Base-by-base conservation (phyloP, 1,140 invertebrate genomes). In the Drosophila nebulosa region DNA sequence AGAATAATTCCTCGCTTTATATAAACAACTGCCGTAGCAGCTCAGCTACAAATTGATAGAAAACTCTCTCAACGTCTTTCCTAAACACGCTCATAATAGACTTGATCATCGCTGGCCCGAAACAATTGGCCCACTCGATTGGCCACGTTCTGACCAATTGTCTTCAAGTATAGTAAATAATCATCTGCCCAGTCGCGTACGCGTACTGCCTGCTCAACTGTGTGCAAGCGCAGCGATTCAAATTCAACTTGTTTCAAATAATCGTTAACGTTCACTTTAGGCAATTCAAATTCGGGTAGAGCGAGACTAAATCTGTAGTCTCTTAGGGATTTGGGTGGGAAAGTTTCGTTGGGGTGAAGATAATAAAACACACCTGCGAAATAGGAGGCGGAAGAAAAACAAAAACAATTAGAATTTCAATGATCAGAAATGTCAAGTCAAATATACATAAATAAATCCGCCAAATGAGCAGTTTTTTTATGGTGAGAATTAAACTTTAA, bases 341-440 rank as follows among this genome's bases (percentile, higher is more conserved):
- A 91, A 50, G 80, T 71, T 88, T 91, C 90, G 74, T 90, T 89
- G 57, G 90, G 90, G 78, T 91, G 80, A 42, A 91, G 72, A 69
- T 91, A 91, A 88, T 91, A 90, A 70, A 78, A 90, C 69, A 89
- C 27, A 80, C 88, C 90, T 91, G 90, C 14, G 89, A 90, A 74
- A 66, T 52, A 60, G 36, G 46, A 32, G 42, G 12, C 21, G 27
- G 42, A 63, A 22, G 4, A 14, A 21, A 27, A 12, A 32, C 18
- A 51, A 14, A 61, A 77, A 21, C 36, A 18, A 73, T 78, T 66
- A 78, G 53, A 53, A 32, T 58, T 46, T 39, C 36, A 10, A 55
- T 35, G 14, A n/a, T 39, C 14, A 39, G 14, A 71, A 32, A 64
- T 66, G 46, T 32, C 36, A 69, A 80, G 35, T 69, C 18, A 81